A percentile compares a stretch with the other conserved stretches of the same genome.
phyloP scores from a whole-genome alignment of 2,888 invertebrate species.

The Malthinus flaveolus region DNA sequence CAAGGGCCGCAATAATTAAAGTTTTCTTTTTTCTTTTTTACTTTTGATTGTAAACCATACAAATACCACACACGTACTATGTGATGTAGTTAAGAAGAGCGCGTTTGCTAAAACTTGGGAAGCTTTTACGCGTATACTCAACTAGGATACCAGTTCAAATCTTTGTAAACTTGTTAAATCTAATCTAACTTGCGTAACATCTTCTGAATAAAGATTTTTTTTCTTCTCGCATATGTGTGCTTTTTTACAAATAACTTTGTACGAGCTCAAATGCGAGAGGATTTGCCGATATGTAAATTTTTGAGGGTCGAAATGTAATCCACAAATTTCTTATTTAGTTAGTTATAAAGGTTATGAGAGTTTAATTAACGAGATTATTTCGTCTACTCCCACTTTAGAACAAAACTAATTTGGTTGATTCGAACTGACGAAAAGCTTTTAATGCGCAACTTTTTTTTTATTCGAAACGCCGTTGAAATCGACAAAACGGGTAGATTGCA shows the following conservation, averaged over 20 bases:
- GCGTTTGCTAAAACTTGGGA: slow-evolving; percentile 39
- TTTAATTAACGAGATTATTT: too few relatives aligned
- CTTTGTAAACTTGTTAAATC: slow-evolving; percentile 44
- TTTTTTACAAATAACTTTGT: too few relatives aligned
- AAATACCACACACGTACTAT: slow-evolving; percentile 38
- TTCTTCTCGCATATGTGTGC: neutral
- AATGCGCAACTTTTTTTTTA: too few relatives aligned
- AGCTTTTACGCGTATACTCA: slow-evolving; percentile 39
- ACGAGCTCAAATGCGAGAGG: too few relatives aligned
- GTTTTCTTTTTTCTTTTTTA: neutral
- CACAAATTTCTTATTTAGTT: slow-evolving; percentile 1
- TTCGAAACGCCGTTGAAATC: too few relatives aligned
- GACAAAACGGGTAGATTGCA: too few relatives aligned
- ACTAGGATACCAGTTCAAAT: slow-evolving; percentile 40
- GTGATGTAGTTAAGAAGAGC: slow-evolving; percentile 31
- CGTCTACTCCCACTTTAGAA: too few relatives aligned
- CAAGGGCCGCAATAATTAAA: too few relatives aligned
- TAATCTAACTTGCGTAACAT: slow-evolving; percentile 39
- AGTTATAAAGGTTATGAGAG: neutral
- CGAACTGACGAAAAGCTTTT: too few relatives aligned
- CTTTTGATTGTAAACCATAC: slow-evolving; percentile 34
- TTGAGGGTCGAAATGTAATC: slow-evolving; percentile 1
- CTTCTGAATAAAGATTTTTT: slow-evolving; percentile 38
- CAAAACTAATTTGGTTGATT: too few relatives aligned
- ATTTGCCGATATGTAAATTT: neutral